Evolutionary conservation across 2,797 vertebrate species (phyloP).

Genomic region (Micrastur ruficollis): DNA sequence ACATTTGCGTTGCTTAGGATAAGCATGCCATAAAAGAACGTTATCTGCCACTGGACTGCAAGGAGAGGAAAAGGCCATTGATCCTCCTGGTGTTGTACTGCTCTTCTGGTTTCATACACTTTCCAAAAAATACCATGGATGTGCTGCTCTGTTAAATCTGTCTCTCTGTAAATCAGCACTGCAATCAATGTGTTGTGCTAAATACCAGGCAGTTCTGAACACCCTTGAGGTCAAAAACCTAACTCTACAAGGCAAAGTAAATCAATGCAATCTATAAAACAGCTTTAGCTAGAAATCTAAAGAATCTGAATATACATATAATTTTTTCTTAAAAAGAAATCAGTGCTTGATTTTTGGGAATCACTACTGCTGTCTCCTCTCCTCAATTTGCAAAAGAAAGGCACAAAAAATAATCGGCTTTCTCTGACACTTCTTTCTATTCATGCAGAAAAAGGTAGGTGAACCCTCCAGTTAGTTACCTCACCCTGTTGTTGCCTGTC

Average conservation of each 20-base stretch:
- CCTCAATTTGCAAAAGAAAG: neutral
- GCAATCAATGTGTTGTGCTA: slow-evolving; percentile 43
- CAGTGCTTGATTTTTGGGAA: neutral
- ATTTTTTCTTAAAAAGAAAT: neutral
- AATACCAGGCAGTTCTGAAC: slow-evolving; percentile 24
- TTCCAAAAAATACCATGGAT: neutral
- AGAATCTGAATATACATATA: neutral
- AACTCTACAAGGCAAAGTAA: slow-evolving; percentile 18
- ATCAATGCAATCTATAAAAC: slow-evolving; percentile 55
- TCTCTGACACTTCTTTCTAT: neutral
- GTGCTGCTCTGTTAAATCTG: neutral
- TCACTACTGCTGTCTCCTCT: neutral
- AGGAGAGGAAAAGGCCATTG: neutral
- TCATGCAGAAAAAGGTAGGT: neutral
- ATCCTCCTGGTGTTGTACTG: neutral
- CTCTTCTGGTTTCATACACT: neutral
- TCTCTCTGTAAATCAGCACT: slow-evolving; percentile 20
- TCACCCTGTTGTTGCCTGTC: neutral
- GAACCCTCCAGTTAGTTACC: neutral
- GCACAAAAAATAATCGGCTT: neutral
- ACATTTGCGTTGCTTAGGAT: neutral
- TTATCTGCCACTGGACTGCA: neutral
- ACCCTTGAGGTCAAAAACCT: slow-evolving; percentile 16
- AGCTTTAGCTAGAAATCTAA: slow-evolving; percentile 16
- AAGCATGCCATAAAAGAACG: neutral